Percentiles rank a stretch among this genome's conserved stretches.
These are phyloP conservation scores for Ctenicera cuprea DNA, from an alignment of 2,888 invertebrate genomes.

Conservation along the genomic window DNA sequence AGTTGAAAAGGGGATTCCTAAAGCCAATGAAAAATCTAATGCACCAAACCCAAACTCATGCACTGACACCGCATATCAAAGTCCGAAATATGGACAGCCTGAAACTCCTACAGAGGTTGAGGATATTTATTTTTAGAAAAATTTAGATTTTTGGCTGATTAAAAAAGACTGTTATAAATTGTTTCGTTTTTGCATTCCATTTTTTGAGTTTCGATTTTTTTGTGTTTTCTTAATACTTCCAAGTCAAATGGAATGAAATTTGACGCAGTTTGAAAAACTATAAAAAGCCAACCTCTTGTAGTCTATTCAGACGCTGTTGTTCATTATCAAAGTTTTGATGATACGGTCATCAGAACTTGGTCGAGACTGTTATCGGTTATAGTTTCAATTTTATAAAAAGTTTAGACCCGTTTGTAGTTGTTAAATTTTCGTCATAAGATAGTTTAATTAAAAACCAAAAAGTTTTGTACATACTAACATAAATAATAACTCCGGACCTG, in stretches of 20 bases:
- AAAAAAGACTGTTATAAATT: conserved; percentile 26
- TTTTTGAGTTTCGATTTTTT: neutral
- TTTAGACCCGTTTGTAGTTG: conserved; percentile 49
- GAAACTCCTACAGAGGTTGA: conserved; percentile 72
- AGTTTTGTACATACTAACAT: conserved; percentile 27
- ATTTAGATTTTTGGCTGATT: neutral
- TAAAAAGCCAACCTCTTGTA: conserved; percentile 17
- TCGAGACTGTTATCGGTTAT: conserved; percentile 41
- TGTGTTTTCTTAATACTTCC: conserved; percentile 6
- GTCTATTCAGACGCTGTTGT: neutral
- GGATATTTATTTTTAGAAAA: conserved; percentile 69
- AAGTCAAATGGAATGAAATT: conserved; percentile 9
- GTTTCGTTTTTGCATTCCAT: neutral
- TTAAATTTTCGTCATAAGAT: conserved; percentile 37
- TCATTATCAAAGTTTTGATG: conserved; percentile 2
- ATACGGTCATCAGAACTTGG: conserved; percentile 15
- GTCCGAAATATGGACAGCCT: conserved; percentile 69
- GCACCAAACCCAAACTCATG: conserved; percentile 52
- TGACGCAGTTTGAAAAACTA: conserved; percentile 43
- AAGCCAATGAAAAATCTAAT: conserved; percentile 58
- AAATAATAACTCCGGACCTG: neutral
- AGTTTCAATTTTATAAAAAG: conserved; percentile 52
- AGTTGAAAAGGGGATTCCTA: conserved; percentile 72
- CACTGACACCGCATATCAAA: conserved; percentile 61
- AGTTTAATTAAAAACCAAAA: conserved; percentile 44